phyloP scores from a whole-genome alignment of 2,888 invertebrate species.

The Selenia dentaria region DNA sequence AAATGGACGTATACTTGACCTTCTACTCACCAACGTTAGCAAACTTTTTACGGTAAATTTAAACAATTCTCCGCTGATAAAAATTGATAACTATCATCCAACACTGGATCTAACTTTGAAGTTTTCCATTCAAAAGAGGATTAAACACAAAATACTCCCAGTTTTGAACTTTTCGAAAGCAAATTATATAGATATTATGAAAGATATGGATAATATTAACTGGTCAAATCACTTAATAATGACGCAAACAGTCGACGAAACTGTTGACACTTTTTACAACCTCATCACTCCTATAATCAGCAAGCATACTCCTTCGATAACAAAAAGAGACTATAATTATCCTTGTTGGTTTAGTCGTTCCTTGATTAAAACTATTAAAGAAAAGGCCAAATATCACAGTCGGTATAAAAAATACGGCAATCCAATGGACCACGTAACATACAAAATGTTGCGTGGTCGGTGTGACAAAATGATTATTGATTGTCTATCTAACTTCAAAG shows the following conservation, averaged over 20 bases:
- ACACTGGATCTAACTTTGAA: background rate
- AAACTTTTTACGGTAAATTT: background rate
- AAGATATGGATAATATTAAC: background rate
- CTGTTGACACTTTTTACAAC: background rate
- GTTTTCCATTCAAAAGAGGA: background rate
- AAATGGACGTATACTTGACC: background rate
- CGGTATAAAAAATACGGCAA: too few species aligned
- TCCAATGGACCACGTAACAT: too few species aligned
- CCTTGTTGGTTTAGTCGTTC: background rate
- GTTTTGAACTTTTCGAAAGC: background rate
- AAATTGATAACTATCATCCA: background rate
- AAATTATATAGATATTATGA: background rate
- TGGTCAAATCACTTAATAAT: background rate
- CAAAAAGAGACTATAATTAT: background rate
- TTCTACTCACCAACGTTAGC: background rate
- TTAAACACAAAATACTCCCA: background rate
- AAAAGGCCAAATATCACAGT: too few species aligned
- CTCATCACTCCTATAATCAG: background rate
- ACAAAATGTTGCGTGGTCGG: too few species aligned
- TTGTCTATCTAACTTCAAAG: too few species aligned
- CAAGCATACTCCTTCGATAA: background rate
- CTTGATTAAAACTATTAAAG: background rate
- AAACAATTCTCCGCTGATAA: background rate
- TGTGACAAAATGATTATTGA: too few species aligned
- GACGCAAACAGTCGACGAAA: background rate